Evolutionary conservation across 92 coral and sea anemone species (phyloP).

Genomic region (Hydrozoanthus gracilis): DNA sequence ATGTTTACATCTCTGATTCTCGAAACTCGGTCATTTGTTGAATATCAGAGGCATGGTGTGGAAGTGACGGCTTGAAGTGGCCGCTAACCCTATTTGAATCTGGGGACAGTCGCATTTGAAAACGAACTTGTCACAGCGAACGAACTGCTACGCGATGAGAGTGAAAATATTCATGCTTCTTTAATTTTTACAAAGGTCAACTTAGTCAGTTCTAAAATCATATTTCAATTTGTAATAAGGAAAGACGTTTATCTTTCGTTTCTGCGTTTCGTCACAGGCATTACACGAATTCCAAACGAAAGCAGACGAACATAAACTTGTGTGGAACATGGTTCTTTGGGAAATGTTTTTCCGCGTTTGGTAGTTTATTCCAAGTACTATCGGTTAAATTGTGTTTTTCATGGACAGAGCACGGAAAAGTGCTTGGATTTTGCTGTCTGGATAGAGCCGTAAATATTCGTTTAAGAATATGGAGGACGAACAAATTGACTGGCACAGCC

Average conservation of each 20-base stretch:
- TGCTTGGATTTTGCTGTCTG: constrained; percentile 4
- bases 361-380: not conserved
- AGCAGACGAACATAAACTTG: not conserved
- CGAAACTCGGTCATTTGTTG: constrained; percentile 21
- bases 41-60: constrained; percentile 23
- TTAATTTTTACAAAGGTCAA: constrained; percentile 26
- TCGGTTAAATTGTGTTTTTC: not conserved
- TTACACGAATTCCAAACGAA: constrained; percentile 14
- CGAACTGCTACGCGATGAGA: constrained; percentile 34
- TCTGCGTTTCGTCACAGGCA: constrained; percentile 46
- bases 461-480: constrained; percentile 58
- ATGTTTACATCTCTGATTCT: constrained; percentile 33
- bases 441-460: not conserved
- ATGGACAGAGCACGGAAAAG: constrained; percentile 16
- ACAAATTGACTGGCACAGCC: constrained; percentile 71
- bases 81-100: constrained; percentile 9
- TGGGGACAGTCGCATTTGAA: not conserved
- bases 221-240: not conserved
- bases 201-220: constrained; percentile 14
- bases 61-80: constrained; percentile 27
- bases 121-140: not conserved
- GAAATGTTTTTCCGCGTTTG: constrained; percentile 26
- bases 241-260: constrained; percentile 17
- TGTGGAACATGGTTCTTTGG: not conserved
- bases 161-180: not conserved